Evolutionary conservation across 2,888 invertebrate genomes (phyloP).

Genomic region (Xestoiulus laeticollis): DNA sequence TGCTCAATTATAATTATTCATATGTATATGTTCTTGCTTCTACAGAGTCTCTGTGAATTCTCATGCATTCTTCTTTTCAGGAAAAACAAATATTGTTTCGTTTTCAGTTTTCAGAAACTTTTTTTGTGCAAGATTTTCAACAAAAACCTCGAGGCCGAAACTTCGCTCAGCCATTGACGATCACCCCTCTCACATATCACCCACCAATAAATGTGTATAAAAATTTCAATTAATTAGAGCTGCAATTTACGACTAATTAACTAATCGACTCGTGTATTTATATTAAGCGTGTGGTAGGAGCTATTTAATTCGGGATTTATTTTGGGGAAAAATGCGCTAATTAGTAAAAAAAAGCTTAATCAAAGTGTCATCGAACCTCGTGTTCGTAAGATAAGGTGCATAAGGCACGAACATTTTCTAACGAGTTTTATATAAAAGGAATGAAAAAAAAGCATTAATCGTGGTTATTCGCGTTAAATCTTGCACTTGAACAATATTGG

Average conservation of each 20-base stretch:
- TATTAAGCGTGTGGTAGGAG: neutral
- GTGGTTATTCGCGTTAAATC: neutral
- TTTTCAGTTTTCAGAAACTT: neutral
- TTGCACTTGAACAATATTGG: neutral
- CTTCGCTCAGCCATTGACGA: conserved; percentile 19
- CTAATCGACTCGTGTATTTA: neutral
- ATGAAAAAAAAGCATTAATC: neutral
- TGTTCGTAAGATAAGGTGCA: neutral
- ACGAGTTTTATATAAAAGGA: neutral
- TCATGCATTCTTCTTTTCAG: no score
- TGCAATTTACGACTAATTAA: conserved; percentile 9
- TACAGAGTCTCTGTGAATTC: neutral
- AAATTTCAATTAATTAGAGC: neutral
- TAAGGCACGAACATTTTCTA: neutral
- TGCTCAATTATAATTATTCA: neutral
- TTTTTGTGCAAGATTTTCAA: neutral
- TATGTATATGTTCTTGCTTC: neutral
- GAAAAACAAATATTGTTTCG: no score
- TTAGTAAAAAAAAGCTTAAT: neutral
- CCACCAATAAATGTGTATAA: conserved; percentile 26
- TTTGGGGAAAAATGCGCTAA: conserved; percentile 24
- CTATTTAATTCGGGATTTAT: neutral
- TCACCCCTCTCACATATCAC: conserved; percentile 26
- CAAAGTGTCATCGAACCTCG: neutral
- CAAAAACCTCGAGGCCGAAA: conserved; percentile 17